Base-by-base conservation (phyloP, 2,113 vertebrate species). In the Semnornis frantzii region DNA sequence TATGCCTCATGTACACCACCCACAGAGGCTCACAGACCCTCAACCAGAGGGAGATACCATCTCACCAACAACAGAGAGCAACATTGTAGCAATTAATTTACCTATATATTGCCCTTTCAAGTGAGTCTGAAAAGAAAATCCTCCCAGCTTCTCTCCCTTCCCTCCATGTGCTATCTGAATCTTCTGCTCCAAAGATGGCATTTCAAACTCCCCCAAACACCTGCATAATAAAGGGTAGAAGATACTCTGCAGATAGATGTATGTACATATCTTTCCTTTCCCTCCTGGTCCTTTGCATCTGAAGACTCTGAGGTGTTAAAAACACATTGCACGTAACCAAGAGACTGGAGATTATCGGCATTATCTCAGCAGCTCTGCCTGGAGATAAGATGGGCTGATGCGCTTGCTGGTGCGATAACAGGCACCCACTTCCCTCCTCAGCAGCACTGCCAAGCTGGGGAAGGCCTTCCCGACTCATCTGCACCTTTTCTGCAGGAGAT, bases 141-240 rank as follows among this genome's bases (percentile, higher is more conserved):
- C 59, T 62, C 46, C 37, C 44, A 8, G 71, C 65, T 34, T 17
- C 76, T 39, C 68, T 54, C 79, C 78, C 42, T 85, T 46, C 78
- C 84, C 68, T 42, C 83, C 20, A 2, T 0, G 10, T 2, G 71
- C 57, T n/a, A 18, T 63, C 83, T 28, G 68, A 60, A 55, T 76
- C 59, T 34, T 33, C 60, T 15, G 24, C 78, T 89, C 91, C 58
- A 2, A 65, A 88, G 76, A 28, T 50, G 82, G 95, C 85, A 90
- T 93, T 96, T 93, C 60, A 4, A 52, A 3, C 85, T 83, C 82
- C 85, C 1, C 4, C 81, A 94, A 95, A 91, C 72, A 85, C 89
- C 85, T 60, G 82, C 87, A 87, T 86, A 91, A 95, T 90, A 75
- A 94, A 90, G 96, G 82, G 69, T 83, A 90, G 60, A 57, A 92